phyloP scores from a whole-genome alignment of 2,888 invertebrate species.

The Nephrotoma appendiculata region DNA sequence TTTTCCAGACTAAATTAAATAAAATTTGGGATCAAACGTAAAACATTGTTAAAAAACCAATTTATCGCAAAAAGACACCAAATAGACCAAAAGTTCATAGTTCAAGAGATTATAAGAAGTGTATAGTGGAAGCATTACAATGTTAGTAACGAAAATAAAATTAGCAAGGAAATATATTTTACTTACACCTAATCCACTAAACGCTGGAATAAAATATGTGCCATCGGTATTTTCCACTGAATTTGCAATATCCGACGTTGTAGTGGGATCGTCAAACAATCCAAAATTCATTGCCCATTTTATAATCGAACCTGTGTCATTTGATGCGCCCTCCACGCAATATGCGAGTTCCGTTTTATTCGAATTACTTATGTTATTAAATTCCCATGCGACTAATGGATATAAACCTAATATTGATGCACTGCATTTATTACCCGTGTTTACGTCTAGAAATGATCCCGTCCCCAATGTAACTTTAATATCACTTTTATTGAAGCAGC shows the following conservation, averaged over 20 bases:
- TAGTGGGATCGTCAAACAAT: conserved; percentile 46
- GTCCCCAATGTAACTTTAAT: conserved; percentile 85
- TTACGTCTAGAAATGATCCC: conserved; percentile 76
- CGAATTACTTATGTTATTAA: conserved; percentile 11
- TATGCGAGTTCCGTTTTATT: conserved; percentile 45
- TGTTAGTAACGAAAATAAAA: not conserved
- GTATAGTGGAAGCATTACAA: not conserved
- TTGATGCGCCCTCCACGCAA: conserved; percentile 72
- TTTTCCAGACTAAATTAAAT: not conserved
- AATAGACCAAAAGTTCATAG: not conserved
- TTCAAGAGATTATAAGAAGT: not conserved
- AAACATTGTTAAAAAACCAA: not conserved
- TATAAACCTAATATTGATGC: conserved; percentile 75
- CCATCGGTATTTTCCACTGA: conserved; percentile 58
- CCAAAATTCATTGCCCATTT: conserved; percentile 68
- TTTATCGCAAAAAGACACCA: not conserved
- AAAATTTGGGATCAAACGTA: not conserved
- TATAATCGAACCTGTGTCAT: conserved; percentile 77
- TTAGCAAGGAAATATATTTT: not conserved
- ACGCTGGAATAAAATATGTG: conserved; percentile 78
- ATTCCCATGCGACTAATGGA: conserved; percentile 78
- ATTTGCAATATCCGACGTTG: conserved; percentile 50
- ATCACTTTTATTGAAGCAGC: conserved; percentile 62
- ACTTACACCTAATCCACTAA: conserved; percentile 70
- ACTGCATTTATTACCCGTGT: conserved; percentile 61